Evolutionary conservation across 2,797 vertebrate genomes (phyloP), one percentile per base, ranked within the genome.

Genomic region (Rhinogobio ventralis): DNA sequence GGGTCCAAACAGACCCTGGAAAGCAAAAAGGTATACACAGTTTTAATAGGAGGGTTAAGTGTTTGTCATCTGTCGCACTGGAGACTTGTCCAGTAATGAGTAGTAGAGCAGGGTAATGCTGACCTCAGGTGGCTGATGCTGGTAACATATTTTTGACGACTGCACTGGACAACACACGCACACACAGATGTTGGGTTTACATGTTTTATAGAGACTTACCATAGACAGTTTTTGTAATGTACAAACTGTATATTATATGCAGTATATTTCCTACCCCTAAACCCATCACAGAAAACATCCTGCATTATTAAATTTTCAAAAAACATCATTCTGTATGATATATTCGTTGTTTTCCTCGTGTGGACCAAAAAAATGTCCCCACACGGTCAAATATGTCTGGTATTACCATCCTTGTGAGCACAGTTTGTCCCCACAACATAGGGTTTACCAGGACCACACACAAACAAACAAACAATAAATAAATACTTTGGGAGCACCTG

Each of bases 61-160:
- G 11, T 30, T 49, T 68, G 45, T 39, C 14, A 53, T 67, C 28
- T 10, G 19, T 55, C 28, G 17, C 19, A 25, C 11, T 30, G 13
- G n/a, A 79, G 13, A 36, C 46, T 33, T 7, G 1, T 67, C 8
- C 39, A 45, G 68, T 45, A 51, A 39, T 5, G 39, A 33, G 14
- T 20, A 51, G 51, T 7, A 45, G 11, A 23, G 11, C 51, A 76
- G 49, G 14, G 19, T n/a, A 69, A 78, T 78, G 75, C 82, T 84
- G 82, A 69, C 75, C 74, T 78, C 82, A 46, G 39, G 75, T 69
- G 82, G 82, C 28, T 60, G 20, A n/a, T 57, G 20, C 4, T 71
- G 67, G 82, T 57, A 57, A 71, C 19, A 28, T 23, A 7, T 33
- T 11, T 36, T 14, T n/a, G 2, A 20, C 5, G 7, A 36, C 17